Conservation (phyloP, 2,888 invertebrate genomes). For the Gibbula magus region DNA sequence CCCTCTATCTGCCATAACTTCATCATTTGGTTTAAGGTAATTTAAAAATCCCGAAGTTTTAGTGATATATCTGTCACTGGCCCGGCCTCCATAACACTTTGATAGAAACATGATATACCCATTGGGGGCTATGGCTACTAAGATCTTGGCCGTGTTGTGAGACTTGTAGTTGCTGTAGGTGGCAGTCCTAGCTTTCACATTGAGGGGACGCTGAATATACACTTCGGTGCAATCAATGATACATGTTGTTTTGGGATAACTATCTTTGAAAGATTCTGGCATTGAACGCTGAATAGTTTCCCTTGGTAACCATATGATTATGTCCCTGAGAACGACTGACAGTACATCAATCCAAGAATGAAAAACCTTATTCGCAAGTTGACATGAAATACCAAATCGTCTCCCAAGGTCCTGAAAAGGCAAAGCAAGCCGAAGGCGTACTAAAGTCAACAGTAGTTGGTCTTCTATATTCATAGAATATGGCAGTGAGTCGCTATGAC, state of each 20-base stretch:
- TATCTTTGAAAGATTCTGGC: constrained; percentile 10
- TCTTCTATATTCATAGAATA: neutral
- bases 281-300: neutral
- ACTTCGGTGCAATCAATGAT: constrained; percentile 25
- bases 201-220: constrained; percentile 27
- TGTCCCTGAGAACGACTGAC: neutral
- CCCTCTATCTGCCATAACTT: constrained; percentile 17
- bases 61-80: constrained; percentile 33
- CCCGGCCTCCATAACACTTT: constrained; percentile 25
- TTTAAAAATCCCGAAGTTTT: constrained; percentile 31
- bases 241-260: constrained; percentile 16
- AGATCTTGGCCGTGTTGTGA: constrained; percentile 30
- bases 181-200: constrained; percentile 21
- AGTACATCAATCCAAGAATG: neutral
- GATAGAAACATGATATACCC: constrained; percentile 33
- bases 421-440: neutral
- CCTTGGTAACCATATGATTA: neutral
- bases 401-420: neutral
- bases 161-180: constrained; percentile 32
- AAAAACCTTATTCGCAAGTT: neutral
- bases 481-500: neutral
- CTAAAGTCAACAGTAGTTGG: neutral
- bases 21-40: constrained; percentile 22
- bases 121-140: constrained; percentile 29
- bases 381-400: neutral